Base-by-base conservation (phyloP, 2,888 invertebrate species). In the Petrophora chlorosata region DNA sequence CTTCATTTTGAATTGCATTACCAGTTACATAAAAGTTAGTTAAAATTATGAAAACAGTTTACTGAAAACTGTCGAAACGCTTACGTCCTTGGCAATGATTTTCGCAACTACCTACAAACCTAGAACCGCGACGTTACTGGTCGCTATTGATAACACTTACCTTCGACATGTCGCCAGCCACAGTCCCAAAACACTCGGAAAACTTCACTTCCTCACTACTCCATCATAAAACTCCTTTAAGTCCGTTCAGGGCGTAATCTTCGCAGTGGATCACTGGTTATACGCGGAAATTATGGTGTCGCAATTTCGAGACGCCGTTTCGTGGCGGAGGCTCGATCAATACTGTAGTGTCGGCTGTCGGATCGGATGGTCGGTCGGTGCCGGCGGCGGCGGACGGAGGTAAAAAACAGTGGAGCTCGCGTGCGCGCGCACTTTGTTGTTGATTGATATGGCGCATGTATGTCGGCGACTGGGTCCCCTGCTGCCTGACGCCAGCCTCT, bases 371-470 rank as follows among this genome's bases (percentile, higher is more conserved):
- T 63, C 60, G 63, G 70, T 76, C 67, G 73, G 63, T 71, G 73
- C 77, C 79, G 79, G 79, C 73, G 78, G 22, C 3, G 23, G 1
- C 25, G 25, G 76, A 79, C 82, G 25, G 25, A 78, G 76, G 75
- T 79, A 72, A 80, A 80, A 82, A 82, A 78, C 71, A 70, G 70
- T 66, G 61, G 9, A 72, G 66, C 68, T 78, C 75, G 79, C 80
- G 73, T 85, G 86, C 87, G 87, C 85, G 85, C 85, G 84, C 87
- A 85, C 67, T 70, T 69, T 82, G 78, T 83, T 86, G 85, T 81
- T 84, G 82, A 86, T 79, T 78, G 81, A 79, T 72, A 75, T 64
- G 59, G 80, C 81, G 80, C 81, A 84, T 84, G 81, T 76, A 73
- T 77, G 70, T 70, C 63, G 67, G 64, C 62, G 30, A 39, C 10